Evolutionary conservation across 1,140 invertebrate species (phyloP).

Genomic region (Drosophila albomicans): DNA sequence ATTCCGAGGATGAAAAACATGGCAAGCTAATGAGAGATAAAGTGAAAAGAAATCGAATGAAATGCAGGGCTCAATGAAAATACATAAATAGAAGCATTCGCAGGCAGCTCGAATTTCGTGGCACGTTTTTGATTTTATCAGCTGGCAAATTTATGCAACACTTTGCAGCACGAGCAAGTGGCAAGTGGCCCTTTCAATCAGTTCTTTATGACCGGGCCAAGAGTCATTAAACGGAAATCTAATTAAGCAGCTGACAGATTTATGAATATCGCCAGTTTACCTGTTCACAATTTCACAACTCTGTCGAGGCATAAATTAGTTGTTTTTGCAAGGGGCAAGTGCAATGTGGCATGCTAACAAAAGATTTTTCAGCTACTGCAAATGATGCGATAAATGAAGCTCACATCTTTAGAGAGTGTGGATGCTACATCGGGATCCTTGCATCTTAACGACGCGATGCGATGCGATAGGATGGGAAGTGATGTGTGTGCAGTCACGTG

Average conservation of each 20-base stretch:
- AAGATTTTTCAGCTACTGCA: conserved; percentile 24
- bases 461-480: neutral
- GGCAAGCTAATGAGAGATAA: neutral
- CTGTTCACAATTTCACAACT: conserved; percentile 21
- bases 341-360: conserved; percentile 19
- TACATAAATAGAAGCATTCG: neutral
- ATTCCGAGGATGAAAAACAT: neutral
- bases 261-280: conserved; percentile 26
- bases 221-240: conserved; percentile 35
- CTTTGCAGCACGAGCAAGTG: neutral
- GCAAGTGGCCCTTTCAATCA: conserved; percentile 25
- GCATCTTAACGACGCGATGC: conserved; percentile 38
- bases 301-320: conserved; percentile 14
- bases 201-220: conserved; percentile 8
- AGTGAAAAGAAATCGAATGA: neutral
- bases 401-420: neutral
- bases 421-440: conserved; percentile 6
- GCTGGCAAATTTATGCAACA: conserved; percentile 42
- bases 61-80: neutral
- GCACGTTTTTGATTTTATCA: conserved; percentile 35
- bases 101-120: conserved; percentile 30
- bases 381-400: conserved; percentile 24
- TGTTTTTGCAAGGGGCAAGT: neutral
- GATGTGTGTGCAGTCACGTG: conserved; percentile 49
- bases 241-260: conserved; percentile 40